Percentiles rank a stretch among this genome's conserved stretches.
These are phyloP conservation scores for Delia radicum DNA, from an alignment of 1,140 invertebrate genomes.

Conservation along the genomic window DNA sequence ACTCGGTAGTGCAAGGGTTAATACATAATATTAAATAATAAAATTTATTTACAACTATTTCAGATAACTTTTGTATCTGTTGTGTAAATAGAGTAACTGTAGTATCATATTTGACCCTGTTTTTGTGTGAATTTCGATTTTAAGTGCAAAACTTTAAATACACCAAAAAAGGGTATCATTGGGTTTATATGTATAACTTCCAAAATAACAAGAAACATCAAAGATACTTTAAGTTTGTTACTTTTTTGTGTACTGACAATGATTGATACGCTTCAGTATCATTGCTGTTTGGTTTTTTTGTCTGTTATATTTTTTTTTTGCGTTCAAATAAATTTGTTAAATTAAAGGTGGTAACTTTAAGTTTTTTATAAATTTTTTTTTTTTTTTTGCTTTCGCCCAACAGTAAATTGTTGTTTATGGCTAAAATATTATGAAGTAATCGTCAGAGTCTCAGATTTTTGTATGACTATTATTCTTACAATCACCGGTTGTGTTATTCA, in stretches of 20 bases:
- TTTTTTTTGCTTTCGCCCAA: neutral
- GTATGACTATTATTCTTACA: too few species aligned
- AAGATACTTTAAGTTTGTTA: too few species aligned
- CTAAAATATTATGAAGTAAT: constrained; percentile 5
- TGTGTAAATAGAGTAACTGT: too few species aligned
- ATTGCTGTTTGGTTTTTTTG: neutral
- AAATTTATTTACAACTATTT: too few species aligned
- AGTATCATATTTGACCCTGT: too few species aligned
- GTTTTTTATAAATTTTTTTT: constrained; percentile 30
- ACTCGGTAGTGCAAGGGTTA: too few species aligned
- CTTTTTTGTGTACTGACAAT: constrained; percentile 20
- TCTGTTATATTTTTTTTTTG: constrained; percentile 7
- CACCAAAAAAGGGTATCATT: constrained; percentile 11
- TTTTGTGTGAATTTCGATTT: too few species aligned
- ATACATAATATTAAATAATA: too few species aligned
- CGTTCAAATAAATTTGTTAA: neutral
- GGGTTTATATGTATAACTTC: neutral
- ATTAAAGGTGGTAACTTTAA: constrained; percentile 5
- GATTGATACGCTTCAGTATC: constrained; percentile 27
- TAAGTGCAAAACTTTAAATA: too few species aligned
- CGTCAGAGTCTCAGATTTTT: constrained; percentile 2
- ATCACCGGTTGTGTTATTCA: too few species aligned
- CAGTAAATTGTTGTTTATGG: neutral
- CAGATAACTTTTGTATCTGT: too few species aligned
- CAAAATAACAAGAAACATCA: constrained; percentile 6